Evolutionary conservation across 2,888 invertebrate genomes (phyloP).

Genomic region (Drosophila paranaensis): DNA sequence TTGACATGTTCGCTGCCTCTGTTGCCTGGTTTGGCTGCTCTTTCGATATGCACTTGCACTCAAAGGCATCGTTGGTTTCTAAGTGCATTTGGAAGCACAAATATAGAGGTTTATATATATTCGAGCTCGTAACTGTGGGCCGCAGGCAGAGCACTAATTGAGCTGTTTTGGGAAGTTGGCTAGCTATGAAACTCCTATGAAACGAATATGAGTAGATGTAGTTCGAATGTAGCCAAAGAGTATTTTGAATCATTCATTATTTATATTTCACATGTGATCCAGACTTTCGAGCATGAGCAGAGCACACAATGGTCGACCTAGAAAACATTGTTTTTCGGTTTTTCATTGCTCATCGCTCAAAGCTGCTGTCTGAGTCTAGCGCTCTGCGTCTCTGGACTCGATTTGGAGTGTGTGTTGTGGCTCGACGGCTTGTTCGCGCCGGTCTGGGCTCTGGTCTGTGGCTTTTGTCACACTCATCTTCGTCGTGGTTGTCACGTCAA

Average conservation of each 20-base stretch:
- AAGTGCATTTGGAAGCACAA: neutral
- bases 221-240: too few relatives aligned
- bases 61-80: neutral
- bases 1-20: slow-evolving; percentile 62
- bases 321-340: neutral
- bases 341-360: slow-evolving; percentile 21
- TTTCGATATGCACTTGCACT: slow-evolving; percentile 22
- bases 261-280: too few relatives aligned
- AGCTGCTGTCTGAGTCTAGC: slow-evolving; percentile 11
- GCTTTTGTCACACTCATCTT: slow-evolving; percentile 79
- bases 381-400: slow-evolving; percentile 22
- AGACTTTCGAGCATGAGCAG: too few relatives aligned
- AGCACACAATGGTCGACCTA: slow-evolving; percentile 13
- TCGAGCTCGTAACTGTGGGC: too few relatives aligned
- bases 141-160: too few relatives aligned
- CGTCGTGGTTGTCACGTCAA: slow-evolving; percentile 74
- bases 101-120: neutral
- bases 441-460: slow-evolving; percentile 36
- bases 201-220: too few relatives aligned
- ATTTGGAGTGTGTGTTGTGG: slow-evolving; percentile 31
- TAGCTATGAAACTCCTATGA: too few relatives aligned
- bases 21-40: slow-evolving; percentile 15
- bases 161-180: too few relatives aligned
- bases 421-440: slow-evolving; percentile 54
- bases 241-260: too few relatives aligned